A percentile compares a stretch with the other conserved stretches of the same genome.
Evolutionary conservation across 2,797 vertebrate species (phyloP).

Genomic region (Bucorvus abyssinicus): DNA sequence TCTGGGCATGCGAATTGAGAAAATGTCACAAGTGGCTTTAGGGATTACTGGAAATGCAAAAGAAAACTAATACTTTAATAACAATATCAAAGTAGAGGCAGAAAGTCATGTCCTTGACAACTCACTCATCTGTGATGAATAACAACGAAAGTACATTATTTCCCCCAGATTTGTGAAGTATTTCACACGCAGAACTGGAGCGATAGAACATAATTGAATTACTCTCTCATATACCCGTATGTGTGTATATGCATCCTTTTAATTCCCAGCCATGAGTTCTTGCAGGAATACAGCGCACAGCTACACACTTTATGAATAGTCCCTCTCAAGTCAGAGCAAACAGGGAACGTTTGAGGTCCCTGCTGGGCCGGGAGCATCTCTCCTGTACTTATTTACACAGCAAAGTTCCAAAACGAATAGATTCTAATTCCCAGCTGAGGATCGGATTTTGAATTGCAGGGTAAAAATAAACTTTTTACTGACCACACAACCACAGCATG

Average conservation of each 20-base stretch:
- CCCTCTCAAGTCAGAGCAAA: neutral
- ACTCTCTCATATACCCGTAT: neutral
- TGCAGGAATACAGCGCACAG: neutral
- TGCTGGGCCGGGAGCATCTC: neutral
- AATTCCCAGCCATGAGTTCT: neutral
- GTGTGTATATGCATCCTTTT: neutral
- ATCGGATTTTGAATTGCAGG: neutral
- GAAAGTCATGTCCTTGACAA: slow-evolving; percentile 13
- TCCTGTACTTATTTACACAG: neutral
- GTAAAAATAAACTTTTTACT: neutral
- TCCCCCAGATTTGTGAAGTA: neutral
- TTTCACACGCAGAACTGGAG: neutral
- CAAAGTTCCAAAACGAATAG: neutral
- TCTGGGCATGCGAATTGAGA: neutral
- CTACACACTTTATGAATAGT: accelerated
- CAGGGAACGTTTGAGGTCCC: neutral
- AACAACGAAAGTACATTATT: slow-evolving; percentile 1
- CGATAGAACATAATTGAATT: neutral
- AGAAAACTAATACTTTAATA: slow-evolving; percentile 14
- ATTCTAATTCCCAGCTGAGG: neutral
- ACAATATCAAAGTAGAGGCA: neutral
- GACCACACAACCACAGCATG: neutral
- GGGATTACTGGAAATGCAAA: slow-evolving; percentile 13
- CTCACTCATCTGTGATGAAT: neutral
- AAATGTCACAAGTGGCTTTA: slow-evolving; percentile 18